These are phyloP conservation scores for Mayetiola destructor DNA, from an alignment of 2,888 invertebrate species.

Conservation along the genomic window DNA sequence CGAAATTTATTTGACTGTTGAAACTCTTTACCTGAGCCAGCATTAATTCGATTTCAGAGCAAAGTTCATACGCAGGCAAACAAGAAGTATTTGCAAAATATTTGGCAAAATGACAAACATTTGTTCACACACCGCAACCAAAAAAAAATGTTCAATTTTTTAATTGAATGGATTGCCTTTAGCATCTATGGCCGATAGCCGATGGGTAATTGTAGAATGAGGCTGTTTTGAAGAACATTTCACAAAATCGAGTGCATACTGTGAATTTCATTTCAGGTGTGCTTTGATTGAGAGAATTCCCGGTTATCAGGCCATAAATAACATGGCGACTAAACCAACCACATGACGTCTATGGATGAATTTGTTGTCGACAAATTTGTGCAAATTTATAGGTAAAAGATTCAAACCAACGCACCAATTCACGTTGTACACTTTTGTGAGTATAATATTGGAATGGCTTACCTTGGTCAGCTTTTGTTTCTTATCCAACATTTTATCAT, in stretches of 20 bases:
- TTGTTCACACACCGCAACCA: background rate
- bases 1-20: conserved; percentile 1
- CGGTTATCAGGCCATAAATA: background rate
- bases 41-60: background rate
- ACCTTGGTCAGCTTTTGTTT: too few species aligned
- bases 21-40: background rate
- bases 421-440: too few species aligned
- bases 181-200: background rate
- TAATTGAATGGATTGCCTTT: conserved; percentile 2
- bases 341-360: background rate
- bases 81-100: background rate
- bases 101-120: conserved; percentile 7
- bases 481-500: too few species aligned
- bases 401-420: too few species aligned
- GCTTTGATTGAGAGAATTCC: background rate
- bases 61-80: background rate
- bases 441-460: too few species aligned
- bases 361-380: background rate
- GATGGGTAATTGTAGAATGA: too few species aligned
- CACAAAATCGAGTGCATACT: background rate
- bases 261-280: background rate
- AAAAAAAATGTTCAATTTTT: conserved; percentile 1
- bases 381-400: too few species aligned
- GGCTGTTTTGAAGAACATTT: too few species aligned
- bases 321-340: background rate